Percentiles rank a stretch among this genome's conserved stretches.
Conservation (phyloP, 2,113 vertebrate species). For the Xyliphius kryptos region DNA sequence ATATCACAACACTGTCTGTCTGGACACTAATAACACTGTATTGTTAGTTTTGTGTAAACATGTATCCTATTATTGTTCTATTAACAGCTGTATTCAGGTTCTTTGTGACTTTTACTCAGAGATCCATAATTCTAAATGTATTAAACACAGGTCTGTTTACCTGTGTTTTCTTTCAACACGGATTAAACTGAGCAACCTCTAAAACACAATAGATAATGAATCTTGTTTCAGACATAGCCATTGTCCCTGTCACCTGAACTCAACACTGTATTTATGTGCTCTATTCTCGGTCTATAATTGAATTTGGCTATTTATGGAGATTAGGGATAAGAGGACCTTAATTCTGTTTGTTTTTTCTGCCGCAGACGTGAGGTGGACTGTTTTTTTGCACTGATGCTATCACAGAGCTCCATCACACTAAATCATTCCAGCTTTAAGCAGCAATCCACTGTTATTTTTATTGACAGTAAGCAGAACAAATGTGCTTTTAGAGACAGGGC, state of each 20-base stretch:
- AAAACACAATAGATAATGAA: conserved; percentile 25
- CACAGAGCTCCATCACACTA: conserved; percentile 34
- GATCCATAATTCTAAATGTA: not conserved
- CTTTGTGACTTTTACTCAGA: too few relatives aligned
- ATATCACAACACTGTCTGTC: not conserved
- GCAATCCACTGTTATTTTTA: conserved; percentile 37
- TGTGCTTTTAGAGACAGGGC: conserved; percentile 35
- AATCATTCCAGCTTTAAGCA: conserved; percentile 41
- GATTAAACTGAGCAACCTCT: too few relatives aligned
- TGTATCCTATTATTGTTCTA: too few relatives aligned
- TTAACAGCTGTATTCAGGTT: too few relatives aligned
- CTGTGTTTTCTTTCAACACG: too few relatives aligned
- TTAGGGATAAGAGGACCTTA: conserved; percentile 33
- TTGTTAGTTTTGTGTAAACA: too few relatives aligned
- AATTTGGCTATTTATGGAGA: conserved; percentile 45
- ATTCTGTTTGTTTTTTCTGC: conserved; percentile 39
- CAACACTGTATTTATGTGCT: conserved; percentile 37
- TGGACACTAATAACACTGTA: too few relatives aligned
- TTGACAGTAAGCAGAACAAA: conserved; percentile 36
- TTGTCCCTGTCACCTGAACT: conserved; percentile 34
- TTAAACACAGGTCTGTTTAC: not conserved
- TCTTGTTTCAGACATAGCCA: conserved; percentile 15
- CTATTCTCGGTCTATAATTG: conserved; percentile 32
- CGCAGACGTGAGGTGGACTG: conserved; percentile 25
- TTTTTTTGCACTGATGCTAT: conserved; percentile 33